These are phyloP conservation scores for Papilio helenus DNA, from an alignment of 1,140 invertebrate species.

Conservation along the genomic window DNA sequence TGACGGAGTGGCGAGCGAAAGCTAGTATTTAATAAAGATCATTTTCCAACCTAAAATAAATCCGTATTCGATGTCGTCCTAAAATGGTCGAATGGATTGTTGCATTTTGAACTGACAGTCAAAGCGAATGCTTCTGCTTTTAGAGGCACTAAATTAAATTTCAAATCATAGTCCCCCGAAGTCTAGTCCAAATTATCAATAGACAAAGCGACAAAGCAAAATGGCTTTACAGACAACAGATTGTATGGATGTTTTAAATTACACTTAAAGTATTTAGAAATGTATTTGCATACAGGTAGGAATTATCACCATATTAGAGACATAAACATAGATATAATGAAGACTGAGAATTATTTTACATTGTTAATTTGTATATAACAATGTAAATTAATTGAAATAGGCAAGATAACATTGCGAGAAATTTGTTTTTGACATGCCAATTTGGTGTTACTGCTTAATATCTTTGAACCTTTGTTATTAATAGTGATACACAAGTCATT, in stretches of 20 bases:
- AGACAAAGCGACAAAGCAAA: constrained; percentile 11
- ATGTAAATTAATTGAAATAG: constrained; percentile 1
- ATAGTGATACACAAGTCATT: not conserved
- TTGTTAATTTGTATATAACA: not conserved
- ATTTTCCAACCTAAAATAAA: not conserved
- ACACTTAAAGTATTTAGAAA: no score
- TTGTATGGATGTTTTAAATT: not conserved
- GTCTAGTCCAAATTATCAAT: constrained; percentile 50
- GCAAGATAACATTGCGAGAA: not conserved
- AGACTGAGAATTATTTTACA: no score
- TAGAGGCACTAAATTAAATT: constrained; percentile 67
- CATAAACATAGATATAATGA: not conserved
- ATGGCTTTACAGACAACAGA: not conserved
- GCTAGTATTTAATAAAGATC: not conserved
- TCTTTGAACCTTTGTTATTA: not conserved
- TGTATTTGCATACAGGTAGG: no score
- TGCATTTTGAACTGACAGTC: constrained; percentile 64
- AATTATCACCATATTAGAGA: no score
- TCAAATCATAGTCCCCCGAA: constrained; percentile 50
- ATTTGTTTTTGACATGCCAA: constrained; percentile 14
- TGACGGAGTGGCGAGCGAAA: no score
- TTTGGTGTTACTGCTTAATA: not conserved
- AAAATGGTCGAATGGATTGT: constrained; percentile 54
- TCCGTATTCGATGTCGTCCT: constrained; percentile 65
- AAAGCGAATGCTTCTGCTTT: constrained; percentile 58